These are phyloP conservation scores for Drosophila kuntzei DNA, from an alignment of 2,888 invertebrate genomes.

Conservation along the genomic window DNA sequence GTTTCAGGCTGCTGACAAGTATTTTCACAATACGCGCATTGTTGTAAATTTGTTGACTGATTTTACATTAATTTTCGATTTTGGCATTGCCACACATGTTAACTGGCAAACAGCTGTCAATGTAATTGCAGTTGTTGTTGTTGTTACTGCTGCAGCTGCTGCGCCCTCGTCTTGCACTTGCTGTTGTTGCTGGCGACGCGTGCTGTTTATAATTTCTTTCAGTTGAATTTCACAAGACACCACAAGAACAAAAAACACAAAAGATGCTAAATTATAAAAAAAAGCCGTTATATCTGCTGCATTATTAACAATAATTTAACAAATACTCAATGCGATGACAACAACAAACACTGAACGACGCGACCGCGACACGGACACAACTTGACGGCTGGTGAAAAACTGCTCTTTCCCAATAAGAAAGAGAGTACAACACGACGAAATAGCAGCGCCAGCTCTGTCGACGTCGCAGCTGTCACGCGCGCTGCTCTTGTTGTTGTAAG, in stretches of 20 bases:
- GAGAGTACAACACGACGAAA: constrained; percentile 54
- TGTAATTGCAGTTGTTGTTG: constrained; percentile 52
- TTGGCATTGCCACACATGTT: constrained; percentile 35
- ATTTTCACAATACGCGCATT: constrained; percentile 29
- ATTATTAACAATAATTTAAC: constrained; percentile 51
- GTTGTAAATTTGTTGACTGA: constrained; percentile 28
- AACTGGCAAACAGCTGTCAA: constrained; percentile 69
- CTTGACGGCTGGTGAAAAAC: constrained; percentile 71
- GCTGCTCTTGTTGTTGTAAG: constrained; percentile 58
- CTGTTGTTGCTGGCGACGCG: constrained; percentile 36
- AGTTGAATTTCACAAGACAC: constrained; percentile 26
- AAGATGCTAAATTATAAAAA: constrained; percentile 8
- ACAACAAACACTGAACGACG: constrained; percentile 50
- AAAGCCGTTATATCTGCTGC: constrained; percentile 13
- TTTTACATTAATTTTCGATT: constrained; percentile 34
- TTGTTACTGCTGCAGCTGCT: constrained; percentile 18
- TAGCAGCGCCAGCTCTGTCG: constrained; percentile 39
- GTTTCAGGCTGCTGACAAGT: constrained; percentile 11
- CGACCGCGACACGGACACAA: constrained; percentile 66
- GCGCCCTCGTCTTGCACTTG: constrained; percentile 32
- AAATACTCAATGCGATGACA: constrained; percentile 44
- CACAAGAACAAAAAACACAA: constrained; percentile 30
- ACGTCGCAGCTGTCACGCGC: constrained; percentile 66
- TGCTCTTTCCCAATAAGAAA: constrained; percentile 70
- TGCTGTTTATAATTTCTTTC: constrained; percentile 24